Conservation (phyloP, 2,888 invertebrate genomes). For the Balanococcus diminutus region DNA sequence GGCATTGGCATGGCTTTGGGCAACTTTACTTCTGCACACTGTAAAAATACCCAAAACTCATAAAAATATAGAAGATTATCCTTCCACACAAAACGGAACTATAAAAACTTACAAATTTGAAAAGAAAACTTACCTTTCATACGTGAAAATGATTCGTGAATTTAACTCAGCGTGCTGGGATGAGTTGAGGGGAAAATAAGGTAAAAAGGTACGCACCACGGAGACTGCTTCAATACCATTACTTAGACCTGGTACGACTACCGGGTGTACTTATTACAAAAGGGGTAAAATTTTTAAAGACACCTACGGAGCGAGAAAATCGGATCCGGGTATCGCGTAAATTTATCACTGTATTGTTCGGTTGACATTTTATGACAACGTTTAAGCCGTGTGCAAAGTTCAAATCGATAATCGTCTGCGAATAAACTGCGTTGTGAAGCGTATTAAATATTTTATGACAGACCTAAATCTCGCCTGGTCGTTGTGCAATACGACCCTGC, state of each 20-base stretch:
- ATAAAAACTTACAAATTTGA: too few relatives aligned
- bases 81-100: too few relatives aligned
- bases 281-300: not conserved
- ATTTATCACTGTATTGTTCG: slow-evolving; percentile 22
- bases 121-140: too few relatives aligned
- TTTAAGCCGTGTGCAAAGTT: not conserved
- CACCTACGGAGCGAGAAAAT: slow-evolving; percentile 2
- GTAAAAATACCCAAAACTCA: too few relatives aligned
- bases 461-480: not conserved
- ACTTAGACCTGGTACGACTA: too few relatives aligned
- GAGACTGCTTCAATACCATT: not conserved
- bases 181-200: too few relatives aligned
- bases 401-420: slow-evolving; percentile 31
- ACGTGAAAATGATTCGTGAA: too few relatives aligned
- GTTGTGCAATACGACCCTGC: not conserved
- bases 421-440: slow-evolving; percentile 11
- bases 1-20: too few relatives aligned
- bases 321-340: not conserved
- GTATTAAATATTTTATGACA: slow-evolving; percentile 14
- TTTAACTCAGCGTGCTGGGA: too few relatives aligned
- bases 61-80: too few relatives aligned
- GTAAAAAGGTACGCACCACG: not conserved
- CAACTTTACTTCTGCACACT: too few relatives aligned
- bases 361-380: slow-evolving; percentile 19
- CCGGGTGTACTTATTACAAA: too few relatives aligned